Conservation (phyloP, 2,797 vertebrate genomes). For the Crax fasciolata region DNA sequence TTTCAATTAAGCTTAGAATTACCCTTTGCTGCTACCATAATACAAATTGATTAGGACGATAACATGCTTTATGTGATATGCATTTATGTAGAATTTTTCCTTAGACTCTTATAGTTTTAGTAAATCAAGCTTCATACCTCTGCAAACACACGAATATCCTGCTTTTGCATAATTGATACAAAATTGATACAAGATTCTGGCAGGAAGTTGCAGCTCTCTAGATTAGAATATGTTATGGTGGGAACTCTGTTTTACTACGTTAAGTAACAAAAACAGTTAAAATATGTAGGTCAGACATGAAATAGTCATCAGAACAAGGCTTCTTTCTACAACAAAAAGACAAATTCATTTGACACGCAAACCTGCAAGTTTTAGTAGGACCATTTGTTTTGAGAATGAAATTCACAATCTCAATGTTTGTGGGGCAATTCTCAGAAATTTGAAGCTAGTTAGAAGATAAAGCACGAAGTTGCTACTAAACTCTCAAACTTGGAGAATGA, state of each 20-base stretch:
- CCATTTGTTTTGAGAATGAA: slow-evolving; percentile 12
- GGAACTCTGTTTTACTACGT: neutral
- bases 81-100: neutral
- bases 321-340: neutral
- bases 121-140: neutral
- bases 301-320: neutral
- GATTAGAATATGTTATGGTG: neutral
- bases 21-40: neutral
- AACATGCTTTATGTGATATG: neutral
- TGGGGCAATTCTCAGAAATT: neutral
- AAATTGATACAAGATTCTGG: neutral
- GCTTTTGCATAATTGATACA: neutral
- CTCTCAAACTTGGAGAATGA: neutral
- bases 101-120: neutral
- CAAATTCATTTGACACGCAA: neutral
- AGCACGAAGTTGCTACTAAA: neutral
- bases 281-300: neutral
- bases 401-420: neutral
- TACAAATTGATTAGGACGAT: neutral
- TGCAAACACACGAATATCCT: neutral
- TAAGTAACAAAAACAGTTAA: neutral
- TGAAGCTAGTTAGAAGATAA: neutral
- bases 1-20: neutral
- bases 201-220: neutral
- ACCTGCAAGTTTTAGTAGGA: neutral